Conservation (phyloP, 2,888 invertebrate species). For the Xanthorhoe designata region DNA sequence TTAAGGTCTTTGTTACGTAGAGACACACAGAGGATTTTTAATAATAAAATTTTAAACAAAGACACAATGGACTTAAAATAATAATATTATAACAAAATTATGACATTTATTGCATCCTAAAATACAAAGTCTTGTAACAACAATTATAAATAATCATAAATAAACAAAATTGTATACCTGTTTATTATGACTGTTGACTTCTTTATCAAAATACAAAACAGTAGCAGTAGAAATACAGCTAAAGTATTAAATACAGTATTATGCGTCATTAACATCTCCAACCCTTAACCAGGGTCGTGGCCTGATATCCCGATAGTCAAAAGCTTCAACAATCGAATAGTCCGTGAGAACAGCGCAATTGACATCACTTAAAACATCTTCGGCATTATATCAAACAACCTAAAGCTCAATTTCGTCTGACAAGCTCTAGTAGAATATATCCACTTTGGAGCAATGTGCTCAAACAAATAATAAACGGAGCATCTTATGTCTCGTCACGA, state of each 20-base stretch:
- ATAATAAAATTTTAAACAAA: no score
- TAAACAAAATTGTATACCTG: no score
- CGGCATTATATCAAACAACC: constrained; percentile 1
- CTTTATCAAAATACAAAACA: background rate
- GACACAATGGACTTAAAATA: no score
- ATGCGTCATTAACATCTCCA: constrained; percentile 45
- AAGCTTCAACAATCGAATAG: constrained; percentile 77
- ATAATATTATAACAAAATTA: no score
- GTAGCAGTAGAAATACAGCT: background rate
- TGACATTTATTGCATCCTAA: no score
- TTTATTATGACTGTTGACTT: no score
- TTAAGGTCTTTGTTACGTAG: no score
- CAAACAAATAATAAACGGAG: constrained; percentile 53
- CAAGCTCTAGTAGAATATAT: constrained; percentile 3
- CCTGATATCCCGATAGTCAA: constrained; percentile 77
- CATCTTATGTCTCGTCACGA: constrained; percentile 58
- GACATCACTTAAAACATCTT: constrained; percentile 44
- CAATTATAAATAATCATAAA: no score
- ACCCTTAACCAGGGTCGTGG: constrained; percentile 68
- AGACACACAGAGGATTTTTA: no score
- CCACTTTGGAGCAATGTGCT: constrained; percentile 58
- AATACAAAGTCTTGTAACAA: no score
- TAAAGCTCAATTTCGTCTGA: constrained; percentile 29
- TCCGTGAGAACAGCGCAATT: constrained; percentile 73
- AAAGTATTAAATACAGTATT: constrained; percentile 5